phyloP scores from a whole-genome alignment of 2,888 invertebrate genomes.

The Mermis nigrescens region DNA sequence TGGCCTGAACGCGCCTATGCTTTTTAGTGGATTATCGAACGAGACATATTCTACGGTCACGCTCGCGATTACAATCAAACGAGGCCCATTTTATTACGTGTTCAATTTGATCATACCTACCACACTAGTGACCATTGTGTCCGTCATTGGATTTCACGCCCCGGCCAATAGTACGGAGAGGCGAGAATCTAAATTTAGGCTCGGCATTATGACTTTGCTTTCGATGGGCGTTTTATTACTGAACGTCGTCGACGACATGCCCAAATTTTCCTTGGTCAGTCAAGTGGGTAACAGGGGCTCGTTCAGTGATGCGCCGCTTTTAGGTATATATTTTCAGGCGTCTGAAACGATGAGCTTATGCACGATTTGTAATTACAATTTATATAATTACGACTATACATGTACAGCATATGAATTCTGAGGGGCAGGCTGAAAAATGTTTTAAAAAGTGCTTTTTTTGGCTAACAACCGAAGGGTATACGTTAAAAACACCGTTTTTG shows the following conservation, averaged over 20 bases:
- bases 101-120: conserved; percentile 40
- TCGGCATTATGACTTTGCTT: conserved; percentile 38
- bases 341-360: too few relatives aligned
- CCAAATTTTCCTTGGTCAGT: conserved; percentile 30
- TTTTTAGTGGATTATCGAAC: too few relatives aligned
- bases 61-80: conserved; percentile 23
- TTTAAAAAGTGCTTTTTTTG: too few relatives aligned
- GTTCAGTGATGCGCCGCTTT: conserved; percentile 37
- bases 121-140: conserved; percentile 37
- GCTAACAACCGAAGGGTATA: too few relatives aligned
- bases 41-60: conserved; percentile 13
- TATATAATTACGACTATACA: too few relatives aligned
- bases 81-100: conserved; percentile 38
- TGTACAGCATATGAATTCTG: too few relatives aligned
- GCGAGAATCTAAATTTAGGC: conserved; percentile 29
- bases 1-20: too few relatives aligned
- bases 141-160: conserved; percentile 39
- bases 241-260: conserved; percentile 39
- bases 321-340: conserved; percentile 33
- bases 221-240: conserved; percentile 38
- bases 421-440: too few relatives aligned
- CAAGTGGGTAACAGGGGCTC: conserved; percentile 31
- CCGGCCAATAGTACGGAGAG: conserved; percentile 36
- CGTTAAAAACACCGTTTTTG: too few relatives aligned
- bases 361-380: too few relatives aligned